Percentiles rank a stretch among this genome's conserved stretches.
Evolutionary conservation across 2,888 invertebrate species (phyloP).

Genomic region (Amphipoea oculea): DNA sequence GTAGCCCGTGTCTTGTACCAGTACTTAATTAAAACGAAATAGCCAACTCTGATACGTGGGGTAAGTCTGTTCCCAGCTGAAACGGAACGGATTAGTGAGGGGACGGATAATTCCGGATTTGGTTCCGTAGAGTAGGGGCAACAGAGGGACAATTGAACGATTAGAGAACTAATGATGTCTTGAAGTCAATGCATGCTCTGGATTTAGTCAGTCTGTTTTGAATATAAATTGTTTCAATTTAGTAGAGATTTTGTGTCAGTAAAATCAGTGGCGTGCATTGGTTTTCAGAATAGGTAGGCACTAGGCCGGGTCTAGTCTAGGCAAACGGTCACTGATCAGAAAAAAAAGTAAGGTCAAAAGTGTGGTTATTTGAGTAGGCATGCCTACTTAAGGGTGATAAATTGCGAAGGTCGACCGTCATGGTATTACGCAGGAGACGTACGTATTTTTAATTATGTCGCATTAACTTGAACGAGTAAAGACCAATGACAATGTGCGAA

Average conservation of each 20-base stretch:
- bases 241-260: not conserved
- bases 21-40: conserved; percentile 62
- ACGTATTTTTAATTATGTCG: too few species aligned
- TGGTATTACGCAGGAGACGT: too few species aligned
- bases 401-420: too few species aligned
- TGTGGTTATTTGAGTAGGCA: too few species aligned
- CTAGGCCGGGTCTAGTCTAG: too few species aligned
- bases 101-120: conserved; percentile 54
- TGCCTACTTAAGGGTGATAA: too few species aligned
- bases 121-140: conserved; percentile 18
- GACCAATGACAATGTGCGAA: too few species aligned
- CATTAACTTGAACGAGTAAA: too few species aligned
- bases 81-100: conserved; percentile 56
- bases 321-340: too few species aligned
- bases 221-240: conserved; percentile 40
- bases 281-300: too few species aligned
- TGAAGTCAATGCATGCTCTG: conserved; percentile 43
- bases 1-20: conserved; percentile 16
- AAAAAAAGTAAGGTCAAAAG: too few species aligned
- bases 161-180: conserved; percentile 48
- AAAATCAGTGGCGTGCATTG: not conserved
- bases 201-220: conserved; percentile 37
- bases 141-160: conserved; percentile 47
- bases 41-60: conserved; percentile 47
- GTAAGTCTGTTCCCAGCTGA: conserved; percentile 28